Conservation (phyloP, 2,797 vertebrate species). For the Amazona finschi region DNA sequence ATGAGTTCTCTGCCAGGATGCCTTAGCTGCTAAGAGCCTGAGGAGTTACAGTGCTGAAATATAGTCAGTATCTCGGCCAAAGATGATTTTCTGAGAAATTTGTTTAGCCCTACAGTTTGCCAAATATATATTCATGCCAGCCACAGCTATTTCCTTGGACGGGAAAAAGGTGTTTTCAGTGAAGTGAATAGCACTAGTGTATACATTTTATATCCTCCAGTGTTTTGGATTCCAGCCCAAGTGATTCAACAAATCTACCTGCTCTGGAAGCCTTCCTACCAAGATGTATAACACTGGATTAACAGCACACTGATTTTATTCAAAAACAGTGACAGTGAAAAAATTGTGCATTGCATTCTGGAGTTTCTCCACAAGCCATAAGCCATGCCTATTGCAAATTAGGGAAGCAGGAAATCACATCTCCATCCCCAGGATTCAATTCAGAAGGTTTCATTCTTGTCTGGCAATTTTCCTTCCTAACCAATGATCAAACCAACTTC, state of each 20-base stretch:
- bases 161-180: constrained; percentile 52
- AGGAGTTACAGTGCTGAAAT: constrained; percentile 21
- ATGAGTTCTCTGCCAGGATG: constrained; percentile 4
- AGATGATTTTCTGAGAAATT: constrained; percentile 33
- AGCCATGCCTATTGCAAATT: not conserved
- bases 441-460: constrained; percentile 36
- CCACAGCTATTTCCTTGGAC: constrained; percentile 63
- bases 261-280: constrained; percentile 38
- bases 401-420: constrained; percentile 38
- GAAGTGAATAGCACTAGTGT: constrained; percentile 53
- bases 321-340: constrained; percentile 38
- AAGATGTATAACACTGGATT: constrained; percentile 53
- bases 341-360: constrained; percentile 20
- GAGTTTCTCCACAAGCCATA: constrained; percentile 17
- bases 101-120: constrained; percentile 53
- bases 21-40: not conserved
- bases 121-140: constrained; percentile 60
- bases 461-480: constrained; percentile 23
- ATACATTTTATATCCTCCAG: constrained; percentile 35
- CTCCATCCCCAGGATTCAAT: constrained; percentile 19
- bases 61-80: constrained; percentile 17
- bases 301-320: constrained; percentile 58
- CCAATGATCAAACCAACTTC: constrained; percentile 4
- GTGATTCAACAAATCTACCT: constrained; percentile 66
- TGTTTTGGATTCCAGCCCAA: constrained; percentile 60